phyloP scores from a whole-genome alignment of 1,140 invertebrate species.

The Pseudoatta argentina region DNA sequence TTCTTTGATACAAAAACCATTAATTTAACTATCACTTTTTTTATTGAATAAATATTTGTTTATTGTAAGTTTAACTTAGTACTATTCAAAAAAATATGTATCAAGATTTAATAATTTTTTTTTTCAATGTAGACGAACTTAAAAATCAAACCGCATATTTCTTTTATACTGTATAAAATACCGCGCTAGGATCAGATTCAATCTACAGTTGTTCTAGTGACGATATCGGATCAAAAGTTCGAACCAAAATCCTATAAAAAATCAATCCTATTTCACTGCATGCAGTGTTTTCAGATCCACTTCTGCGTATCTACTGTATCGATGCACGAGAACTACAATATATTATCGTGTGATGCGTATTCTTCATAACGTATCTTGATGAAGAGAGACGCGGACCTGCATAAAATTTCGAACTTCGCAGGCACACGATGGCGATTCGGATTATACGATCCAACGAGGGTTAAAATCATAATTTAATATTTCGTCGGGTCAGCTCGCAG shows the following conservation, averaged over 20 bases:
- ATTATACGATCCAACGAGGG: neutral
- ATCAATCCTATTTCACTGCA: neutral
- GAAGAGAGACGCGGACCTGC: conserved; percentile 2
- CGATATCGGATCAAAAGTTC: neutral
- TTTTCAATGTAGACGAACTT: neutral
- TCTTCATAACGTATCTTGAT: neutral
- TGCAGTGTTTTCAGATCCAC: conserved; percentile 21
- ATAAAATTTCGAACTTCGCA: conserved; percentile 24
- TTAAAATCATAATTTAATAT: conserved; percentile 24
- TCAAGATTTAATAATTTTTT: too few species aligned
- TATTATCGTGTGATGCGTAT: neutral
- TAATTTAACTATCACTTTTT: too few species aligned
- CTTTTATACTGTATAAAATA: neutral
- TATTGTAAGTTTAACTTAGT: too few species aligned
- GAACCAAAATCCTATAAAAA: conserved; percentile 9
- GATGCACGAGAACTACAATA: neutral
- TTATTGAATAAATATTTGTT: too few species aligned
- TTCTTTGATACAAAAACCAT: too few species aligned
- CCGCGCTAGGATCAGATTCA: conserved; percentile 10
- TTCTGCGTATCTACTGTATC: neutral
- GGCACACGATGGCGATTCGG: neutral
- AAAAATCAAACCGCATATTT: neutral
- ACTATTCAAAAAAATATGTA: too few species aligned
- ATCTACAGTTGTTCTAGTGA: neutral
- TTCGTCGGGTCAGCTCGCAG: neutral